Evolutionary conservation across 1,140 invertebrate genomes (phyloP).

Genomic region (Druon quercuslanigerum): DNA sequence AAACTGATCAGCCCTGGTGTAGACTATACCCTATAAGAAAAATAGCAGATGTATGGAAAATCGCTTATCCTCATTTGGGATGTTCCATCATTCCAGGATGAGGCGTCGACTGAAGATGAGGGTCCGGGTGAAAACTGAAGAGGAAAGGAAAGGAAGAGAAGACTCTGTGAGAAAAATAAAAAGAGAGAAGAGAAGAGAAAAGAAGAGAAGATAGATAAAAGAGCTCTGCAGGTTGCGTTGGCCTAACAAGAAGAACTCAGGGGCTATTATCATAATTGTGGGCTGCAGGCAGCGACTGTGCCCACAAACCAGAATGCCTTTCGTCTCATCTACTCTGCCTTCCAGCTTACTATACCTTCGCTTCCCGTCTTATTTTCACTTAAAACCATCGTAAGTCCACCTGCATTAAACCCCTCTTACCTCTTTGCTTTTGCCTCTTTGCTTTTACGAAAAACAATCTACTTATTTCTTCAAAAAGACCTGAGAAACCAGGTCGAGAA

Average conservation of each 20-base stretch:
- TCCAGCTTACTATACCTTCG: slow-evolving; percentile 55
- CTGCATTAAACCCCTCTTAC: background rate
- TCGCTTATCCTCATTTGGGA: too few relatives aligned
- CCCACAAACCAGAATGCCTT: slow-evolving; percentile 76
- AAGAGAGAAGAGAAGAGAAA: slow-evolving; percentile 44
- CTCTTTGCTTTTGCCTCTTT: too few relatives aligned
- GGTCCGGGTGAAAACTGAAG: background rate
- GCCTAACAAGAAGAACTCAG: slow-evolving; percentile 72
- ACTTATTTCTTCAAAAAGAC: too few relatives aligned
- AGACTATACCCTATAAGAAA: too few relatives aligned
- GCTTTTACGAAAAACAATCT: too few relatives aligned
- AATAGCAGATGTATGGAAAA: too few relatives aligned
- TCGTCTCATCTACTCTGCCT: slow-evolving; percentile 64
- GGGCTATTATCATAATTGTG: slow-evolving; percentile 76
- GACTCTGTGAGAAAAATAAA: background rate
- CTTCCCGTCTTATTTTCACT: slow-evolving; percentile 46
- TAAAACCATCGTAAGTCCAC: slow-evolving; percentile 55
- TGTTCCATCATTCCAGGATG: too few relatives aligned
- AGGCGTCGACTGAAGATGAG: too few relatives aligned
- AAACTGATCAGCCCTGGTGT: too few relatives aligned
- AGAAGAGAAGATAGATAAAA: slow-evolving; percentile 68
- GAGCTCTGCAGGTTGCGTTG: slow-evolving; percentile 66
- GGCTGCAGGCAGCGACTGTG: slow-evolving; percentile 73
- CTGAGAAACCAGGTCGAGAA: too few relatives aligned
- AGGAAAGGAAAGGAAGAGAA: slow-evolving; percentile 42